Evolutionary conservation across 2,888 invertebrate genomes (phyloP).

Genomic region (Pocota personata): DNA sequence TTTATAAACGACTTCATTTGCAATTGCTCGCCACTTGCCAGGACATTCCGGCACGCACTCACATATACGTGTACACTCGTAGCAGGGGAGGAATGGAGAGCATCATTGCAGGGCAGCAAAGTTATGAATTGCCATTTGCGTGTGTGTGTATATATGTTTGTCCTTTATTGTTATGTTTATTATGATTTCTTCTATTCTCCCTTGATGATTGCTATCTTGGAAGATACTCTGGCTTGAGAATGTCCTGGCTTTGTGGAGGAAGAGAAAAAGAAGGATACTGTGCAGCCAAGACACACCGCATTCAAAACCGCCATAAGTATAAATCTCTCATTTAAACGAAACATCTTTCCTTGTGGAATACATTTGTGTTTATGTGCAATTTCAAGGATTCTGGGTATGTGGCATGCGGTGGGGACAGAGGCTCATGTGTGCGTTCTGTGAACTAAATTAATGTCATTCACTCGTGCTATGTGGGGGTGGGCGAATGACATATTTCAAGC

Average conservation of each 20-base stretch:
- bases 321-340: constrained; percentile 64
- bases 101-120: constrained; percentile 31
- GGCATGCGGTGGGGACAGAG: background rate
- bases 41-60: constrained; percentile 6
- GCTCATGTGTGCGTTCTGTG: constrained; percentile 23
- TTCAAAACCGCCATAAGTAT: constrained; percentile 47
- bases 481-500: background rate
- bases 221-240: constrained; percentile 15
- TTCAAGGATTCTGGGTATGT: constrained; percentile 33
- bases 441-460: constrained; percentile 60
- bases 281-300: constrained; percentile 20
- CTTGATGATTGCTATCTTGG: constrained; percentile 58
- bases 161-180: constrained; percentile 70
- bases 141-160: constrained; percentile 8
- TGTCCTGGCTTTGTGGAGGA: background rate
- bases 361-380: constrained; percentile 64
- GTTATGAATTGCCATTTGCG: constrained; percentile 65
- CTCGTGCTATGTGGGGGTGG: background rate
- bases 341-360: constrained; percentile 62
- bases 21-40: constrained; percentile 55
- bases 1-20: constrained; percentile 59
- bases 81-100: background rate
- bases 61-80: constrained; percentile 2
- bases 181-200: constrained; percentile 67
- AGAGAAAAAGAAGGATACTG: constrained; percentile 1